Evolutionary conservation across 2,113 vertebrate genomes (phyloP).

Genomic region (Plecturocebus donacophilus): DNA sequence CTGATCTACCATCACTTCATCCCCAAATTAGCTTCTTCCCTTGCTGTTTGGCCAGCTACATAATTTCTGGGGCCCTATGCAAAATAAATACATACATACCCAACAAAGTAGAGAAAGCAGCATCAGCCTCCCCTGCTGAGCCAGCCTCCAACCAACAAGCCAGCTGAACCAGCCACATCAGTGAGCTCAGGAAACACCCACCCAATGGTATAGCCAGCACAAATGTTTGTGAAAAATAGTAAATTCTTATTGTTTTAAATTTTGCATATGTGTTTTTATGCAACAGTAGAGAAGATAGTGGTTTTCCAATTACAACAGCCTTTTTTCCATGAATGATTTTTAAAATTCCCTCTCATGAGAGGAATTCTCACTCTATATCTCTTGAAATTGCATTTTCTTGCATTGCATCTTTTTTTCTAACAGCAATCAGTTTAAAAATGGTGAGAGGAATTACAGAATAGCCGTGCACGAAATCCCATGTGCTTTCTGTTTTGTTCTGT

Average conservation of each 20-base stretch:
- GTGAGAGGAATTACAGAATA: neutral
- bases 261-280: neutral
- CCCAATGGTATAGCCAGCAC: neutral
- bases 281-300: neutral
- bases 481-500: neutral
- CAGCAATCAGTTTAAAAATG: neutral
- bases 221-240: neutral
- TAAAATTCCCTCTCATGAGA: neutral
- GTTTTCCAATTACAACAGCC: neutral
- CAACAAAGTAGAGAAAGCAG: neutral
- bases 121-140: accelerated
- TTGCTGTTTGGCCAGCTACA: too few relatives aligned
- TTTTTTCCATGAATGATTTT: neutral
- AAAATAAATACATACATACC: neutral
- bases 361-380: neutral
- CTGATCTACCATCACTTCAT: neutral
- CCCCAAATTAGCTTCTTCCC: neutral
- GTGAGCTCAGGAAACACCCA: too few relatives aligned
- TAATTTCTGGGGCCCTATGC: neutral
- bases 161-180: neutral
- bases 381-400: neutral
- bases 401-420: neutral
- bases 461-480: neutral
- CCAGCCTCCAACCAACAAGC: too few relatives aligned
- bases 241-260: neutral